Evolutionary conservation across 2,888 invertebrate species (phyloP), one percentile per base, ranked within the genome.

Genomic region (Tuberolachnus salignus): DNA sequence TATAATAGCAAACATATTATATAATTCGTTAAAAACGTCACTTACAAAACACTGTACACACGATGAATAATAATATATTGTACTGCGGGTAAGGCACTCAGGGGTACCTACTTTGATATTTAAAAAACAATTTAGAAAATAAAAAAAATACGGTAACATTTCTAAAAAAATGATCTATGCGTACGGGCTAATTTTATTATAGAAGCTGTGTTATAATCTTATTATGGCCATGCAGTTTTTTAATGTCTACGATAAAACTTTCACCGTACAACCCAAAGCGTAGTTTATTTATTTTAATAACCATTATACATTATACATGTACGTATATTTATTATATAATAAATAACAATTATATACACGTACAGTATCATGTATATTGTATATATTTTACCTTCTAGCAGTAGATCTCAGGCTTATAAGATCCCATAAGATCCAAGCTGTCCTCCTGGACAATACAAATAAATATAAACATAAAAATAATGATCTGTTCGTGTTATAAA

Each of bases 381-480:
- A 85, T 85, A 84, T 84, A 84, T 85, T 85, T 89, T 89, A 89
- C 89, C 89, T 89, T 89, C 87, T 89, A 91, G 89, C 91, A 91
- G 90, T 91, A 91, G 88, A 91, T 91, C 90, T 91, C 91, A 86
- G 91, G 90, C 88, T 91, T 91, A 89, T 91, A 91, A 88, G 91
- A 91, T 86, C 91, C 91, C 88, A 91, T 91, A 90, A 91, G 89
- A 81, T 82, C 82, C 73, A 82, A 74, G 88, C 89, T 90, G 87
- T 89, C 89, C 87, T 91, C 91, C 88, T 91, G 87, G 67, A 78
- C 78, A 78, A 78, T 55, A 74, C 42, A 75, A 75, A 75, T 75
- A 75, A 75, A 75, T 51, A 67, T 51, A 67, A 69, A 67, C 21
- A 69, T 74, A 74, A 78, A 44, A 78, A 67, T 51, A 59, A 78